A percentile compares a stretch with the other conserved stretches of the same genome.
Evolutionary conservation across 2,113 vertebrate genomes (phyloP).

Genomic region (Machaerirhynchus nigripectus): DNA sequence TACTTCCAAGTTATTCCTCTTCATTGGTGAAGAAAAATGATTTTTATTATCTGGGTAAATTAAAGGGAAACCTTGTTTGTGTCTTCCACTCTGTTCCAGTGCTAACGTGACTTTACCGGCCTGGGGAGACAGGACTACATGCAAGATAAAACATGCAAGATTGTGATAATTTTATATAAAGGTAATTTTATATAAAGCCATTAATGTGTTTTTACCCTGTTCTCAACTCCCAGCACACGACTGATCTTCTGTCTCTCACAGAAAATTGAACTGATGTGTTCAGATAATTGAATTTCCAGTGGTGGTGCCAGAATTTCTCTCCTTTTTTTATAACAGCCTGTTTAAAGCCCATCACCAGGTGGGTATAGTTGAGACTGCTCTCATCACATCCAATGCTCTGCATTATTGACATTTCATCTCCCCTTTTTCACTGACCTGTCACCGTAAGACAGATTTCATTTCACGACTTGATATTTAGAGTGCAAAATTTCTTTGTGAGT

Average conservation of each 20-base stretch:
- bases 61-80: background rate
- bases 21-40: background rate
- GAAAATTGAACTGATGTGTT: background rate
- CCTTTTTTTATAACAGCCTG: background rate
- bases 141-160: background rate
- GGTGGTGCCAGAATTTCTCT: background rate
- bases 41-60: background rate
- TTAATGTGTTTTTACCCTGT: background rate
- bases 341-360: background rate
- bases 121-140: background rate
- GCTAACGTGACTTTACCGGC: background rate
- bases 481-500: background rate
- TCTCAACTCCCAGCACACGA: background rate
- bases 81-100: background rate
- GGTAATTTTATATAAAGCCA: background rate
- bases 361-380: background rate
- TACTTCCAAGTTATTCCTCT: background rate
- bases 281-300: background rate
- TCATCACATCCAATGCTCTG: background rate
- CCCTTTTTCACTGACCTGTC: background rate
- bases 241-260: background rate
- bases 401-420: background rate
- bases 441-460: background rate
- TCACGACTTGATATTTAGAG: background rate
- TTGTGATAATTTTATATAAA: background rate